phyloP scores from a whole-genome alignment of 2,888 invertebrate species.

The Luffia ferchaultella region DNA sequence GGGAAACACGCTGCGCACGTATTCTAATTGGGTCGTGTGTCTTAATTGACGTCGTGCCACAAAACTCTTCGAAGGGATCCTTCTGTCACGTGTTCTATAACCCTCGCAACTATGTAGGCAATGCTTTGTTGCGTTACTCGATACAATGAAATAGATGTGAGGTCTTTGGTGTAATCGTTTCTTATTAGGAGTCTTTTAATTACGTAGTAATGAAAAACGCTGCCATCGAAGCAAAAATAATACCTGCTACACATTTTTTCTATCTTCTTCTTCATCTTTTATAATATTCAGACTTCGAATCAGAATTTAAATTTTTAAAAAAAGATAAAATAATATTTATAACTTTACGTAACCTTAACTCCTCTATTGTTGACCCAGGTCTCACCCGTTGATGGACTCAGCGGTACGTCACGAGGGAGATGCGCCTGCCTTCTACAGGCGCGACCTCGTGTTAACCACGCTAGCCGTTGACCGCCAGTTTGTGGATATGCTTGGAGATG shows the following conservation, averaged over 20 bases:
- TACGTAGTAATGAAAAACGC: no score
- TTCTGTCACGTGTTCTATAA: no score
- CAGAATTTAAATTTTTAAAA: background rate
- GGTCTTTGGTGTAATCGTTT: no score
- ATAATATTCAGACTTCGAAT: background rate
- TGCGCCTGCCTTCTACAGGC: constrained; percentile 68
- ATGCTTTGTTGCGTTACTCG: no score
- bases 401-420: constrained; percentile 71
- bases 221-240: no score
- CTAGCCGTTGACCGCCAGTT: constrained; percentile 69
- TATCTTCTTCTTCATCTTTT: background rate
- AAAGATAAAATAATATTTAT: constrained; percentile 11
- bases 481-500: constrained; percentile 59
- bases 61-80: constrained; percentile 21
- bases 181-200: no score
- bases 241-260: no score
- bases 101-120: no score
- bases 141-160: no score
- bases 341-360: constrained; percentile 9
- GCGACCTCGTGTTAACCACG: constrained; percentile 69
- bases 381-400: constrained; percentile 77
- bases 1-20: constrained; percentile 27
- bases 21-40: constrained; percentile 51
- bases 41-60: constrained; percentile 44
- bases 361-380: constrained; percentile 30